phyloP scores from a whole-genome alignment of 1,140 invertebrate genomes.

The Sycophaga agraensis region DNA sequence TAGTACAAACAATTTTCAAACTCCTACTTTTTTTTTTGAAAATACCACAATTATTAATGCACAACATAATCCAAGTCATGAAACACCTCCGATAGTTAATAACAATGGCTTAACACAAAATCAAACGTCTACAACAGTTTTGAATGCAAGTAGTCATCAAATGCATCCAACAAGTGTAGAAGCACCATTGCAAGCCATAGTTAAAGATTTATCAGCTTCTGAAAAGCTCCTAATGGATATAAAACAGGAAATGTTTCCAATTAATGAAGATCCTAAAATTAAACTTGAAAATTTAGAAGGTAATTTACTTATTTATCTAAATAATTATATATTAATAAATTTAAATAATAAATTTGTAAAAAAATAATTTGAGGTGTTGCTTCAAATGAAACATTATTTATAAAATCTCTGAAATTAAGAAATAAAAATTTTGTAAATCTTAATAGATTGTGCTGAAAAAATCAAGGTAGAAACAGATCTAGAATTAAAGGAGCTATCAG shows the following conservation, averaged over 20 bases:
- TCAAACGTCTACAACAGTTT: too few species aligned
- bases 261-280: background rate
- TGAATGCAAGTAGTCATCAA: too few species aligned
- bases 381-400: background rate
- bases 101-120: too few species aligned
- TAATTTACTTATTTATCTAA: background rate
- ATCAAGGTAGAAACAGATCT: background rate
- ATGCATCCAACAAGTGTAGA: background rate
- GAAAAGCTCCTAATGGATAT: constrained; percentile 15
- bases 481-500: background rate
- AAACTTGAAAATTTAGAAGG: constrained; percentile 21
- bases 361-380: background rate
- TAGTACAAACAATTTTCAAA: background rate
- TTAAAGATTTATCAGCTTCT: constrained; percentile 18
- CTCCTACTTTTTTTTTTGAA: background rate
- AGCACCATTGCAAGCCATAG: background rate
- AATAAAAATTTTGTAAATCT: background rate
- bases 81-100: too few species aligned
- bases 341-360: too few species aligned
- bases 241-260: constrained; percentile 20
- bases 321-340: too few species aligned
- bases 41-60: too few species aligned
- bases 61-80: too few species aligned
- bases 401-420: background rate
- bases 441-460: constrained; percentile 2